These are phyloP conservation scores for Saimiri boliviensis DNA, from an alignment of 2,113 vertebrate species.

Conservation along the genomic window DNA sequence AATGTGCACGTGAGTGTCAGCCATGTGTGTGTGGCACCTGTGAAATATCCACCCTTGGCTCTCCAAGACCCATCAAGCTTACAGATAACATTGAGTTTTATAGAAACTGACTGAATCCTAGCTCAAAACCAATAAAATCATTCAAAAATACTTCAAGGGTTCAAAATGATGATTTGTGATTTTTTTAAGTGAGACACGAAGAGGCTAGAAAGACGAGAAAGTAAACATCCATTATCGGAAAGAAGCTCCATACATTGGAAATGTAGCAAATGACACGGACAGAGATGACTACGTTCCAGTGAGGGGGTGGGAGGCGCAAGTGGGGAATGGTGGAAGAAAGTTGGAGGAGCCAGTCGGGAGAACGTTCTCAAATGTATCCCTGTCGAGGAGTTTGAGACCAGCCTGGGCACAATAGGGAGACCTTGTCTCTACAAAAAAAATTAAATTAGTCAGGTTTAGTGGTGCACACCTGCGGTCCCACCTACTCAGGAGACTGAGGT, in stretches of 20 bases:
- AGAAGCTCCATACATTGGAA: neutral
- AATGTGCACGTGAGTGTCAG: neutral
- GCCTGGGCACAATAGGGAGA: too few species aligned
- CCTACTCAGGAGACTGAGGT: too few species aligned
- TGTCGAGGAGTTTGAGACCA: too few species aligned
- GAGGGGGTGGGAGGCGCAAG: neutral
- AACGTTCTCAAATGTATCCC: neutral
- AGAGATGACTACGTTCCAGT: neutral
- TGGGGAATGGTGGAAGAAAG: neutral
- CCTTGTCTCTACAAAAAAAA: too few species aligned
- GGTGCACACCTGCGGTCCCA: too few species aligned
- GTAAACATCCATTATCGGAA: neutral
- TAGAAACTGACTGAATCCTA: conserved; percentile 1
- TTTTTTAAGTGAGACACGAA: neutral
- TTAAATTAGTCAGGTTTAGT: too few species aligned
- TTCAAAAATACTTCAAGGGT: neutral
- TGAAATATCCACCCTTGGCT: neutral
- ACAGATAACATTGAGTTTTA: conserved; percentile 25
- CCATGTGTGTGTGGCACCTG: neutral
- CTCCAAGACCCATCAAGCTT: neutral
- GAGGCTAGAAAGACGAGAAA: neutral
- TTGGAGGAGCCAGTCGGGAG: neutral
- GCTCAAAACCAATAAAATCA: neutral
- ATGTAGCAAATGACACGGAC: neutral
- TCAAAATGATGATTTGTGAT: neutral